These are phyloP conservation scores for Zaprionus ornatus DNA, from an alignment of 1,140 invertebrate species.

Conservation along the genomic window DNA sequence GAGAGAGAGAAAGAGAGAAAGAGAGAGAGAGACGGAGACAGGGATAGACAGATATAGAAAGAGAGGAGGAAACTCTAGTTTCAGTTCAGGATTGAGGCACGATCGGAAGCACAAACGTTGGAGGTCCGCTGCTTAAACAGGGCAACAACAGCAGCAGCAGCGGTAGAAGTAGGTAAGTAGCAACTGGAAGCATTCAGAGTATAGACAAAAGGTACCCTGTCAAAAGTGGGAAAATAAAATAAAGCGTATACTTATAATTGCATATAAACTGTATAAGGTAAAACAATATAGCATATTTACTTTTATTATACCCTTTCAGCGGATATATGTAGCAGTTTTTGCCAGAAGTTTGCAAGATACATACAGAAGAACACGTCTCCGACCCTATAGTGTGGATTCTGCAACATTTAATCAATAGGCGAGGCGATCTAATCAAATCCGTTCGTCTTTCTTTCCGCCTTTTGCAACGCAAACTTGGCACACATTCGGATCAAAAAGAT, in stretches of 20 bases:
- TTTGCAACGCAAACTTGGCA: too few species aligned
- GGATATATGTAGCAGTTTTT: too few species aligned
- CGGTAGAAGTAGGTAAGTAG: background rate
- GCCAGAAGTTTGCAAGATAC: too few species aligned
- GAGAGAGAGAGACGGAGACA: background rate
- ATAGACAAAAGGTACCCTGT: background rate
- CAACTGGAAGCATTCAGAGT: background rate
- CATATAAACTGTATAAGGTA: too few species aligned
- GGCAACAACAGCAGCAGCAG: slow-evolving; percentile 30
- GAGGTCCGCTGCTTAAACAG: slow-evolving; percentile 62
- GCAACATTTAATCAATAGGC: too few species aligned
- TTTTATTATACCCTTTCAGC: too few species aligned
- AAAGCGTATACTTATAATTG: background rate
- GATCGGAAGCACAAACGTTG: slow-evolving; percentile 78
- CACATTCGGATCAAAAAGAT: too few species aligned
- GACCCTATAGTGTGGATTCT: too few species aligned
- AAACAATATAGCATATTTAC: too few species aligned
- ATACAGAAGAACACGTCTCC: too few species aligned
- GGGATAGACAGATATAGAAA: background rate
- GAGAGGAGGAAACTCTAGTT: slow-evolving; percentile 1
- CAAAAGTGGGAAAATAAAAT: background rate
- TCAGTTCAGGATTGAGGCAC: slow-evolving; percentile 29
- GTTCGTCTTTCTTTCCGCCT: too few species aligned
- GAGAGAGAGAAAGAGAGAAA: background rate
- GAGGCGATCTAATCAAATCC: too few species aligned